Conservation (phyloP, 2,888 invertebrate genomes). For the Pyrgus malvae region DNA sequence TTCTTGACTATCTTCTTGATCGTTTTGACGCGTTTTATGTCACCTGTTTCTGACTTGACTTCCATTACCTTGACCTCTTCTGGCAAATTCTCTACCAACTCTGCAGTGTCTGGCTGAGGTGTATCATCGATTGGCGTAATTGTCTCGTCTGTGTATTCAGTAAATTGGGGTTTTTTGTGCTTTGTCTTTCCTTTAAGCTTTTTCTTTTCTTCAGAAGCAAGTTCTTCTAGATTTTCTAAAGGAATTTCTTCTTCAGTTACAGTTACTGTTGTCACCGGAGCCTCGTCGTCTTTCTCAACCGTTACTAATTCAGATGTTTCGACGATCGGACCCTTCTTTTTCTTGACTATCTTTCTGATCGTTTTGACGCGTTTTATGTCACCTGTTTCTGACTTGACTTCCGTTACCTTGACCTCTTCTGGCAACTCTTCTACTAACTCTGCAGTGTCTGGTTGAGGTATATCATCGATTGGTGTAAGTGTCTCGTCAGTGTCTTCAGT, state of each 20-base stretch:
- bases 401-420: conserved; percentile 45
- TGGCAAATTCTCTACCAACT: conserved; percentile 41
- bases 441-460: conserved; percentile 39
- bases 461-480: conserved; percentile 37
- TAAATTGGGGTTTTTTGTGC: conserved; percentile 45
- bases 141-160: neutral
- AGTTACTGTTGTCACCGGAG: conserved; percentile 38
- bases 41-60: conserved; percentile 55
- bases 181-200: conserved; percentile 38
- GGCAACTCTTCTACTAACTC: conserved; percentile 41
- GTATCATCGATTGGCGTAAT: conserved; percentile 29
- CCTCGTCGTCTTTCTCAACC: conserved; percentile 36
- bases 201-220: neutral
- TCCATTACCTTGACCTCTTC: conserved; percentile 49
- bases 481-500: neutral
- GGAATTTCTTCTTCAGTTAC: conserved; percentile 33
- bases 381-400: conserved; percentile 55
- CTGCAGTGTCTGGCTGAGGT: conserved; percentile 35
- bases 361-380: conserved; percentile 49
- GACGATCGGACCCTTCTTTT: conserved; percentile 34
- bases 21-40: conserved; percentile 47
- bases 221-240: conserved; percentile 9
- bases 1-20: conserved; percentile 48
- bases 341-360: conserved; percentile 47
- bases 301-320: conserved; percentile 39